Base-by-base conservation (phyloP, 2,888 invertebrate genomes). In the Digitonthophagus gazella region DNA sequence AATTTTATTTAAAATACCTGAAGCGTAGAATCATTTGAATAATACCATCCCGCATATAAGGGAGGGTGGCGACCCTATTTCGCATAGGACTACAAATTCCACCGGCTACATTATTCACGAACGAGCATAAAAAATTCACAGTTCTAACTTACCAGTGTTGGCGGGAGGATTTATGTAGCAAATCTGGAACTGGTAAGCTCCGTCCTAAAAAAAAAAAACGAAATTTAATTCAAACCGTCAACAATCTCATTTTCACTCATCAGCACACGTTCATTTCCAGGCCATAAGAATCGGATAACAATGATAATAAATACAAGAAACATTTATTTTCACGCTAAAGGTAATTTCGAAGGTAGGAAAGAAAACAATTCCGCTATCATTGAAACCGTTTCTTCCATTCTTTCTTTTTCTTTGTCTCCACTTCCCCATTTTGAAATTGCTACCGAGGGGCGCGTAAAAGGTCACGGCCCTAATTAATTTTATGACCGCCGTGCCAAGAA, bases 381-480 rank as follows among this genome's bases (percentile, higher is more conserved):
- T 44, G 28, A 44, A 44, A 44, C 28, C 28, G 28, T 44, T 44
- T 44, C 28, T 44, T 11, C 11, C 70, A 72, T 71, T 19, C 61
- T 19, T 61, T 20, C 19, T 20, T 61, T 61, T 20, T 18, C 19
- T 61, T 61, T 20, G 16, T n/a, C 61, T 61, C n/a, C 20, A 18
- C 61, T 61, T 18, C 19, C 61, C 19, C 19, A 18, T 70, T 67
- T 68, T 70, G 66, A 71, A 73, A 72, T 72, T 69, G 70, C 71
- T 68, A 70, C 65, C 72, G 66, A 64, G 72, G 73, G 72, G 71
- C 69, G 67, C 65, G 70, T 73, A 69, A 61, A 72, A 56, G 69
- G 68, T 64, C 68, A 69, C 71, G 70, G 71, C 71, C 72, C 71
- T 72, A 69, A 73, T 73, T 73, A 73, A 73, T 72, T 72, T 73